Conservation (phyloP, 2,113 vertebrate species). For the Chionodraco myersi region DNA sequence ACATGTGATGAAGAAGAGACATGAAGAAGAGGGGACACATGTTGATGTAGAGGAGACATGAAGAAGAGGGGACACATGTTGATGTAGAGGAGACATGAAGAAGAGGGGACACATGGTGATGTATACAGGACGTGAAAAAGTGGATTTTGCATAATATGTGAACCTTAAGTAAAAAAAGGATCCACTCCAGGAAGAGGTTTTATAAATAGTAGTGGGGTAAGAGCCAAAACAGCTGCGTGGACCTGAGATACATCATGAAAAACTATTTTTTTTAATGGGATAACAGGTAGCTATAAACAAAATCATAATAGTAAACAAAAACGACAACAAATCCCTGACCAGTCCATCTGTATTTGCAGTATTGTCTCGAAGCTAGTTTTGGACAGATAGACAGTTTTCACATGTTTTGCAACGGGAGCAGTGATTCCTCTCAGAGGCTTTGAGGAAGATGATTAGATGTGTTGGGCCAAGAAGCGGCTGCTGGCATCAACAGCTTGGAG, state of each 20-base stretch:
- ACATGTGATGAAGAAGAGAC: too few species aligned
- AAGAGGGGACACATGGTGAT: too few species aligned
- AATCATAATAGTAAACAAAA: background rate
- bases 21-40: too few species aligned
- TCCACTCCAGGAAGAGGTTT: too few species aligned
- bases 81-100: too few species aligned
- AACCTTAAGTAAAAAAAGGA: too few species aligned
- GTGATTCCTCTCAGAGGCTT: slow-evolving; percentile 23
- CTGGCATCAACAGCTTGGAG: slow-evolving; percentile 37
- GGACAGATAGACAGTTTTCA: background rate
- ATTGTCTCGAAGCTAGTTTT: background rate
- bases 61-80: too few species aligned
- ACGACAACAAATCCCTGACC: background rate
- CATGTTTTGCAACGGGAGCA: slow-evolving; percentile 24
- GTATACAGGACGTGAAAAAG: rapidly evolving
- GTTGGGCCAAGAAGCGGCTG: slow-evolving; percentile 25
- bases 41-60: too few species aligned
- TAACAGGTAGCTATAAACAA: background rate
- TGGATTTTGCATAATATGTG: too few species aligned
- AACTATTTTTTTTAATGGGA: background rate
- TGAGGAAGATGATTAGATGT: slow-evolving; percentile 17
- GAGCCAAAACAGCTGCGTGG: background rate
- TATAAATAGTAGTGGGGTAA: background rate
- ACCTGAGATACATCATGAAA: background rate
- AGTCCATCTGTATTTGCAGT: background rate